A percentile compares a stretch with the other conserved stretches of the same genome.
These are phyloP conservation scores for Marisa cornuarietis DNA, from an alignment of 1,140 invertebrate species.

Conservation along the genomic window DNA sequence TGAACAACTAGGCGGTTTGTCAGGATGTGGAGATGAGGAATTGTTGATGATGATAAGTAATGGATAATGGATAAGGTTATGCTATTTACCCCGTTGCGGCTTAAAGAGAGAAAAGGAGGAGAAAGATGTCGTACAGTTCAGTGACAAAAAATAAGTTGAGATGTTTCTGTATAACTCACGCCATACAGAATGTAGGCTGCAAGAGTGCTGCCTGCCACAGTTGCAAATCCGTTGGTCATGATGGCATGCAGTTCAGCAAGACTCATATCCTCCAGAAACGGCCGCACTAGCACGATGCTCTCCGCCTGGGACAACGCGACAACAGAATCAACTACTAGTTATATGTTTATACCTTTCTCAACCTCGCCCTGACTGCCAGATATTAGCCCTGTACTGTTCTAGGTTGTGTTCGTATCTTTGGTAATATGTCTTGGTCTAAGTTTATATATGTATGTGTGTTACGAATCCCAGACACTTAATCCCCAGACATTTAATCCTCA, in stretches of 20 bases:
- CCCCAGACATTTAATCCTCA: too few species aligned
- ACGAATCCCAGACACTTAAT: too few species aligned
- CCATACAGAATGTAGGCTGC: conserved; percentile 93
- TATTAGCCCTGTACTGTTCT: background rate
- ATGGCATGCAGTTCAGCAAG: conserved; percentile 91
- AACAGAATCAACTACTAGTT: background rate
- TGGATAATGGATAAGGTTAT: background rate
- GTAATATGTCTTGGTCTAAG: background rate
- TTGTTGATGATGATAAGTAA: background rate
- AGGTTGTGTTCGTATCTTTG: background rate
- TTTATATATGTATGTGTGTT: background rate
- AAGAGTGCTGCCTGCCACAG: conserved; percentile 91
- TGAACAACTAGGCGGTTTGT: background rate
- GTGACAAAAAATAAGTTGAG: conserved; percentile 28
- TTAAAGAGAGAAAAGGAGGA: background rate
- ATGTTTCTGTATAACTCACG: conserved; percentile 70
- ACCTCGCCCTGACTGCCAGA: background rate
- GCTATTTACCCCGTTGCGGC: background rate
- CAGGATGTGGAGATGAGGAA: background rate
- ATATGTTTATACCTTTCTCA: background rate
- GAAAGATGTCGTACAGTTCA: background rate
- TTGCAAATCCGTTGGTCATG: conserved; percentile 93
- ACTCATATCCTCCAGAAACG: conserved; percentile 78
- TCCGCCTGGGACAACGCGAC: conserved; percentile 75
- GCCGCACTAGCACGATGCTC: conserved; percentile 81